Conservation (phyloP, 1,140 invertebrate species). For the Trichoplusia ni region DNA sequence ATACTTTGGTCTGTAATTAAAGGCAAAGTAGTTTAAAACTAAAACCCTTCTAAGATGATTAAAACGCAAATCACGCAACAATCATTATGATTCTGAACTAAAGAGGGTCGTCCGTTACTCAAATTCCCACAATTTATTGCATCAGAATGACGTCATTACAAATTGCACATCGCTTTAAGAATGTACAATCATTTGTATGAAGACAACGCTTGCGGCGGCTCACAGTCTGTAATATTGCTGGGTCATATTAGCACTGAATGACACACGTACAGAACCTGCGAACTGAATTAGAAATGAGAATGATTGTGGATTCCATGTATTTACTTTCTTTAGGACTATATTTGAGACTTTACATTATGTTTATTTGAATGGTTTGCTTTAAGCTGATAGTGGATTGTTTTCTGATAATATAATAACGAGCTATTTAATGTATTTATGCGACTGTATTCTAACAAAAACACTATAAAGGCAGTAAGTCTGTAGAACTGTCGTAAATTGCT, state of each 20-base stretch:
- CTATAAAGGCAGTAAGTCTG: no score
- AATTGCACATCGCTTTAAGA: slow-evolving; percentile 14
- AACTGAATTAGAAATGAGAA: slow-evolving; percentile 37
- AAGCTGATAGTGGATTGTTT: no score
- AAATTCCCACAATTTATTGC: slow-evolving; percentile 27
- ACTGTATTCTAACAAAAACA: no score
- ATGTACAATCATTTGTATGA: slow-evolving; percentile 37
- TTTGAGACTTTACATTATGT: not conserved
- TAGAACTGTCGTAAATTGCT: no score
- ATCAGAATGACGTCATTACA: slow-evolving; percentile 27
- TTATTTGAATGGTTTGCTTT: no score
- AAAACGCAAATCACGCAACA: no score
- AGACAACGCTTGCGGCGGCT: slow-evolving; percentile 28
- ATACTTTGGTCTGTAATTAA: no score
- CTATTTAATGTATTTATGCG: no score
- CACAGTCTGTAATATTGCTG: slow-evolving; percentile 38
- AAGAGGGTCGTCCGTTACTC: slow-evolving; percentile 14
- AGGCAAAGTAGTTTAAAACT: no score
- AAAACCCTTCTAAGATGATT: no score
- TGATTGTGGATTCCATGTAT: not conserved
- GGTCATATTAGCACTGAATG: slow-evolving; percentile 44
- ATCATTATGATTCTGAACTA: no score
- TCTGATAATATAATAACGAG: no score
- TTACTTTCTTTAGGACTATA: not conserved
- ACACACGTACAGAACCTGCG: slow-evolving; percentile 38